Percentiles rank a stretch among this genome's conserved stretches.
Conservation (phyloP, 2,113 vertebrate species). For the Mirounga angustirostris region DNA sequence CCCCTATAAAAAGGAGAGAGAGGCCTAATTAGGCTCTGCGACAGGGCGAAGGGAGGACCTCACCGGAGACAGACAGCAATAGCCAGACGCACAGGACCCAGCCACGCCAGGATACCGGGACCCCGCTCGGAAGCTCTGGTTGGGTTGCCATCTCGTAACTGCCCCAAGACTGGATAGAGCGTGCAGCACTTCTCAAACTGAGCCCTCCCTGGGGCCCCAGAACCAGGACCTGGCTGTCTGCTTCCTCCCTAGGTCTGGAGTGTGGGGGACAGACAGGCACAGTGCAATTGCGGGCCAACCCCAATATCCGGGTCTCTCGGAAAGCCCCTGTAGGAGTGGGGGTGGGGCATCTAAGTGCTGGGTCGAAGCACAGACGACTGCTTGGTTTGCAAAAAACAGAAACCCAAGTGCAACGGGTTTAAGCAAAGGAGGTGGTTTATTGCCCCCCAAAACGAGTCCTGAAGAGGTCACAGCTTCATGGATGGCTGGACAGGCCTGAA, state of each 20-base stretch:
- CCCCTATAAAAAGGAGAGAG: not conserved
- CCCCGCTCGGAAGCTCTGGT: not conserved
- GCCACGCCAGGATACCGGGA: rapidly evolving
- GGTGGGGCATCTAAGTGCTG: not conserved
- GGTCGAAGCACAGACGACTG: not conserved
- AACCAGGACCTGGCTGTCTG: not conserved
- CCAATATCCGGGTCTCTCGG: not conserved
- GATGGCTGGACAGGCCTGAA: not conserved
- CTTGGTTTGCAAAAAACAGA: not conserved
- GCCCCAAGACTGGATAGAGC: rapidly evolving
- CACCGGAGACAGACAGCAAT: not conserved
- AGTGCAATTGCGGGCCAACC: not conserved
- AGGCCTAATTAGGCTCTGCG: not conserved
- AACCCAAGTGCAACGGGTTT: not conserved
- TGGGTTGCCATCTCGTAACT: not conserved
- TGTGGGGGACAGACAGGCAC: not conserved
- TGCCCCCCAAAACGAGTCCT: not conserved
- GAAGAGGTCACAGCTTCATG: not conserved
- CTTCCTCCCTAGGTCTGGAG: not conserved
- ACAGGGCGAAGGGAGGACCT: not conserved
- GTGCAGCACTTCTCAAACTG: not conserved
- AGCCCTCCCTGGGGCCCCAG: not conserved
- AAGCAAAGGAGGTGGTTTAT: not conserved
- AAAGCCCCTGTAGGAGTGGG: not conserved
- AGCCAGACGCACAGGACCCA: not conserved